Conservation (phyloP, 2,888 invertebrate species). For the Synanthedon tipuliformis region DNA sequence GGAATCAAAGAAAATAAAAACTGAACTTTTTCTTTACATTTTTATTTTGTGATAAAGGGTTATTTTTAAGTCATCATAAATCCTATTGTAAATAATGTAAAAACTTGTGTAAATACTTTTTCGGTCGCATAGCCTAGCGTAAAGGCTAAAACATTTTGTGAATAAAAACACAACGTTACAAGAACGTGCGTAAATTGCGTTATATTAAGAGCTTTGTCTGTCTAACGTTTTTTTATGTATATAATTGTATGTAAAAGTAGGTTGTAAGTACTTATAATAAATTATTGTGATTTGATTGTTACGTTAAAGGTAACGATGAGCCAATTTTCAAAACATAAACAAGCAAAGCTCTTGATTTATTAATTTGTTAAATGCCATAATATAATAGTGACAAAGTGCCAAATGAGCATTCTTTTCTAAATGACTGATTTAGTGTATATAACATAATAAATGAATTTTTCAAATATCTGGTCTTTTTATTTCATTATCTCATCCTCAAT, state of each 20-base stretch:
- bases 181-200: not conserved
- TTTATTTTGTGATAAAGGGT: too few species aligned
- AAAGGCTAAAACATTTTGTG: not conserved
- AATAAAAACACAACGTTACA: not conserved
- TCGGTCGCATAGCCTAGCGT: conserved; percentile 1
- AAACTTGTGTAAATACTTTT: conserved; percentile 8
- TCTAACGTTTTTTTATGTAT: not conserved
- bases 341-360: conserved; percentile 18
- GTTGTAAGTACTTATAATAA: conserved; percentile 8
- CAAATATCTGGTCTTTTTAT: not conserved
- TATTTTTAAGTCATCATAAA: conserved; percentile 8
- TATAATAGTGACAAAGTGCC: conserved; percentile 62
- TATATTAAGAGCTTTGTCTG: not conserved
- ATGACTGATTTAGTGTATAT: conserved; percentile 52
- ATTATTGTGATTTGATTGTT: conserved; percentile 13
- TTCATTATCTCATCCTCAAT: not conserved
- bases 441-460: conserved; percentile 26
- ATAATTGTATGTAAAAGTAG: not conserved
- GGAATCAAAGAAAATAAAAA: too few species aligned
- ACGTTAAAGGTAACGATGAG: not conserved
- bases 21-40: too few species aligned
- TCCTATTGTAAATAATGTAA: conserved; percentile 27
- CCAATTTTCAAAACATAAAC: not conserved
- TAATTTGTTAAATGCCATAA: conserved; percentile 45
- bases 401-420: conserved; percentile 63